Evolutionary conservation across 2,888 invertebrate species (phyloP), one percentile per base, ranked within the genome.

Genomic region (Muscina levida): DNA sequence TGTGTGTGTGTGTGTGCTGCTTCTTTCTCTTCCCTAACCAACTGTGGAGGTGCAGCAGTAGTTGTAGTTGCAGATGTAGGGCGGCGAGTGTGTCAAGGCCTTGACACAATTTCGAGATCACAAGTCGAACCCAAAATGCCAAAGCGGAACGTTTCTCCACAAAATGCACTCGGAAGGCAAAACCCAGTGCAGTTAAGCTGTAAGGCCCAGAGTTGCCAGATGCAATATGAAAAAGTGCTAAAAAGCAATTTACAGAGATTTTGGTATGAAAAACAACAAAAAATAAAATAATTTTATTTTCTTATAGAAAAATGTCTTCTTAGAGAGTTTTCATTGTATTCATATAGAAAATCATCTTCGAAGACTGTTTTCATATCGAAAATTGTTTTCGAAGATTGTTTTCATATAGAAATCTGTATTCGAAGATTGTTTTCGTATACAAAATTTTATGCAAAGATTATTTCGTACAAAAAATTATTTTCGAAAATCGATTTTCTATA

Each of bases 51-150:
- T 57, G 67, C 6, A 2, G 48, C 19, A 66, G 57, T 48, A n/a
- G n/a, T n/a, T n/a, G n/a, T n/a, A n/a, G n/a, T n/a, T n/a, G n/a
- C n/a, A n/a, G n/a, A n/a, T 57, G 22, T 15, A n/a, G 11, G 31
- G 15, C 56, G 17, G 65, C 73, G 77, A 74, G 80, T 77, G 67
- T 74, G 80, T 77, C 80, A 81, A 77, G 81, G 81, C 81, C 81
- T 77, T 81, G 81, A 77, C 81, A 81, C 77, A 81, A 81, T 77
- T 81, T 31, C 26, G 57, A 71, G 42, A 62, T 62, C 72, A 62
- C 37, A 75, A 72, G 48, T 70, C 70, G 56, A 72, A 79, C 56
- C 68, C 46, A 71, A 71, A 81, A 73, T 56, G 56, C 48, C 44
- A 37, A 75, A 72, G 44, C 53, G 62, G 51, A 19, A 13, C 62